Evolutionary conservation across 1,140 invertebrate species (phyloP).

Genomic region (Phenacoccus solenopsis): DNA sequence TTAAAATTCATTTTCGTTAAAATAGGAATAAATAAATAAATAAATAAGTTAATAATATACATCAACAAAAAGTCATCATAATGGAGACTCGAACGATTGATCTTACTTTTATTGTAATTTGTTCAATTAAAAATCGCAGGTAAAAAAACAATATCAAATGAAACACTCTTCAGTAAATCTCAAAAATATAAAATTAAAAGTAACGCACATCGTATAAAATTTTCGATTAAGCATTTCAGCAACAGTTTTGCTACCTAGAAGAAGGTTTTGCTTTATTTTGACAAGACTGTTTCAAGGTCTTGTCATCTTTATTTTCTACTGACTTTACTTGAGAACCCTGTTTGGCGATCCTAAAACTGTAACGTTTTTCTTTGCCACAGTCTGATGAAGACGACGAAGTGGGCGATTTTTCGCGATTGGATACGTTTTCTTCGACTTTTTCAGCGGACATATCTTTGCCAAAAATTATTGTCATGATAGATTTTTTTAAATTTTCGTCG

Average conservation of each 20-base stretch:
- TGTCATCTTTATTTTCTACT: not conserved
- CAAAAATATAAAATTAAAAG: no score
- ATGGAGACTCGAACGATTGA: no score
- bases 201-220: no score
- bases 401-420: not conserved
- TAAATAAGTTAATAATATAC: no score
- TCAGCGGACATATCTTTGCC: constrained; percentile 3
- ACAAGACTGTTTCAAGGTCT: not conserved
- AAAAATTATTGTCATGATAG: constrained; percentile 10
- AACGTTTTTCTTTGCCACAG: not conserved
- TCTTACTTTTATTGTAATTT: no score
- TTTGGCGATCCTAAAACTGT: constrained; percentile 2
- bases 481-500: not conserved
- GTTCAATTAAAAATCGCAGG: no score
- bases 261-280: not conserved
- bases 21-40: no score
- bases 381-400: not conserved
- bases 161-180: no score
- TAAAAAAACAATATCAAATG: no score
- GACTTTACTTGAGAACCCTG: not conserved
- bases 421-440: not conserved
- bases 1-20: no score
- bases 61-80: no score
- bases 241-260: not conserved
- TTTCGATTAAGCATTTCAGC: no score